Evolutionary conservation across 2,113 vertebrate genomes (phyloP).

Genomic region (Verasper variegatus): DNA sequence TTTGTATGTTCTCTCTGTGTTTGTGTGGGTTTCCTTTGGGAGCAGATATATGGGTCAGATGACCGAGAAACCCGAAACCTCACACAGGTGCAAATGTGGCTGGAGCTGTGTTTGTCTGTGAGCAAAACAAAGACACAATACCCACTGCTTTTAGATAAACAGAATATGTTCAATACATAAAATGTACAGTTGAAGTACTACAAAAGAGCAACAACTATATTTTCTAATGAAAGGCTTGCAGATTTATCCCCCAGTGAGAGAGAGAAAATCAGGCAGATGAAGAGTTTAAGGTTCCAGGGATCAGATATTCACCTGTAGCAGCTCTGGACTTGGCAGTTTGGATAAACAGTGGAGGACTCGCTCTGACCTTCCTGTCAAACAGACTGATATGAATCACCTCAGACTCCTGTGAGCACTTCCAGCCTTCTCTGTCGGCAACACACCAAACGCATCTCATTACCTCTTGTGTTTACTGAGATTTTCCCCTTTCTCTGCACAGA

Average conservation of each 20-base stretch:
- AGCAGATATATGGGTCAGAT: conserved; percentile 19
- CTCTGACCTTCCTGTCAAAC: conserved; percentile 62
- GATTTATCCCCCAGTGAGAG: conserved; percentile 1
- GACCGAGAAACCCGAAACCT: conserved; percentile 10
- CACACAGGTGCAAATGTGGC: background rate
- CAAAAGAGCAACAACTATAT: background rate
- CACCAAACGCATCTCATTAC: background rate
- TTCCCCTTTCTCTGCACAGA: background rate
- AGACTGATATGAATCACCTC: conserved; percentile 55
- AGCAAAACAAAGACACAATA: background rate
- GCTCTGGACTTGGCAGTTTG: conserved; percentile 51
- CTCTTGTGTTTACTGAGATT: background rate
- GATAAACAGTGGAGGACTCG: conserved; percentile 58
- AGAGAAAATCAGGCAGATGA: conserved; percentile 14
- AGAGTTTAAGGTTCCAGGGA: conserved; percentile 18
- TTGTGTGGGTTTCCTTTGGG: background rate
- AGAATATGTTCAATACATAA: background rate
- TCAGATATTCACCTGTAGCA: conserved; percentile 50
- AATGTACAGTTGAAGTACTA: background rate
- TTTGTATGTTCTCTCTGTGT: background rate
- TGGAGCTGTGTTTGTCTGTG: background rate
- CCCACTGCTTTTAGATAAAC: background rate
- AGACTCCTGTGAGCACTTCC: conserved; percentile 33
- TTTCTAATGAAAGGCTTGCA: background rate
- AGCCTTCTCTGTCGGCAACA: conserved; percentile 2